Base-by-base conservation (phyloP, 2,113 vertebrate genomes). In the Vimba vimba region DNA sequence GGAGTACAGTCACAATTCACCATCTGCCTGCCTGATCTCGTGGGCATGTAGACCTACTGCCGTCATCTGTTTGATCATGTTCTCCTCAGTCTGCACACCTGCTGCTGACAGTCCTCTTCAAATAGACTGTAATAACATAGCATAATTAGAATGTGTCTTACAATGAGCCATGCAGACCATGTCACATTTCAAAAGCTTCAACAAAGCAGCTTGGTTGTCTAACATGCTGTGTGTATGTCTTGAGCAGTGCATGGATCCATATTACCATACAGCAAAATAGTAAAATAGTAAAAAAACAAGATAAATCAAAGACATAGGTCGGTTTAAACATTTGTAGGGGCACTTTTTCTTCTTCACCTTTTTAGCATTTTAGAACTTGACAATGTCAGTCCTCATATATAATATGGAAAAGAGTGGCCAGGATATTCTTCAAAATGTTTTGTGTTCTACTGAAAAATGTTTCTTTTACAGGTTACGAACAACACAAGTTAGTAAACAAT, bases 1-100 rank as follows among this genome's bases (percentile, higher is more conserved):
- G 43, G 13, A 82, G 45, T 50, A 30, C 80, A 82, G 19, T 69
- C 45, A 82, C 55, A 84, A 75, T 84, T 62, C 43, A 30, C 82
- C 33, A 84, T 84, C 82, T 84, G 55, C 6, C 17, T 47, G 71
- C 45, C 68, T 84, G 71, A 76, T 76, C 71, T 84, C 25, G 10
- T 62, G 82, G 71, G 82, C 71, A 76, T 64, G 82, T 76, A 64
- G 71, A 45, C 57, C 80, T 52, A 55, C 64, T 55, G 80, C 80
- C 52, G 30, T 82, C 64, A 82, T 82, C 64, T 84, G 55, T 84
- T 50, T 76, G 71, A 76, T 84, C 39, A 76, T 84, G 69, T 84
- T 84, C 71, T 30, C 13, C 39, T 76, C 36, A 39, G 25, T 76
- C 39, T 62, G 17, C 36, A 50, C 82, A 76, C 55, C 55, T 84